Conservation (phyloP, 2,797 vertebrate species). For the Ctenopoma multispine region DNA sequence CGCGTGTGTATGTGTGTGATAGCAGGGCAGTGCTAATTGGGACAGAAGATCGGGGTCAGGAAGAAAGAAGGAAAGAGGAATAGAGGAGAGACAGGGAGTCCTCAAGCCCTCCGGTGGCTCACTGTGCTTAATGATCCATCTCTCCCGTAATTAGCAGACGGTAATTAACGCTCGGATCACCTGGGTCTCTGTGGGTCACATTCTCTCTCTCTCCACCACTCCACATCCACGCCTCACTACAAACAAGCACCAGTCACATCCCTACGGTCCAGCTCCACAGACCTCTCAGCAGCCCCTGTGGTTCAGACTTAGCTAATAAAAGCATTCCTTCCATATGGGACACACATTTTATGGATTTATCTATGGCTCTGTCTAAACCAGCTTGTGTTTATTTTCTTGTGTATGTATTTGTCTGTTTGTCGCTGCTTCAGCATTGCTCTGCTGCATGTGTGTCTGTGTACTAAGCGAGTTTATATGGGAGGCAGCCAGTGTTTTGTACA, state of each 20-base stretch:
- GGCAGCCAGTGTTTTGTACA: slow-evolving; percentile 72
- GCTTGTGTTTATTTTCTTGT: slow-evolving; percentile 70
- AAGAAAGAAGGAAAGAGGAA: slow-evolving; percentile 58
- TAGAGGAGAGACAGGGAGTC: slow-evolving; percentile 72
- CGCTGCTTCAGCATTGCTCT: slow-evolving; percentile 26
- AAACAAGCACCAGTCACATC: slow-evolving; percentile 52
- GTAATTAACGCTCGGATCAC: slow-evolving; percentile 82
- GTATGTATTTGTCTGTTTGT: slow-evolving; percentile 52
- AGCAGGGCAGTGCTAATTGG: slow-evolving; percentile 80
- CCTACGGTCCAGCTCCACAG: slow-evolving; percentile 25
- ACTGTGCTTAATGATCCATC: slow-evolving; percentile 82
- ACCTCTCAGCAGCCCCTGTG: slow-evolving; percentile 35
- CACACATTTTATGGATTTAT: slow-evolving; percentile 59
- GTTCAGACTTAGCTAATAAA: slow-evolving; percentile 59
- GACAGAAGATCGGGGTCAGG: slow-evolving; percentile 83
- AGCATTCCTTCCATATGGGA: slow-evolving; percentile 65
- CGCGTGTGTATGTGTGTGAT: not conserved
- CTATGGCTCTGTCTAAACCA: slow-evolving; percentile 63
- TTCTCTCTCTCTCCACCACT: slow-evolving; percentile 50
- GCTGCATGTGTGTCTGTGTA: slow-evolving; percentile 11
- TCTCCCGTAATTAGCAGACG: slow-evolving; percentile 81
- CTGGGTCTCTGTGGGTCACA: slow-evolving; percentile 75
- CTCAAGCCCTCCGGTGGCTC: slow-evolving; percentile 72
- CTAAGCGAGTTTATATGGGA: slow-evolving; percentile 59
- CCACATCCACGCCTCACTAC: slow-evolving; percentile 42